Conservation (phyloP, 1,140 invertebrate genomes). For the Drosophila bifasciata region DNA sequence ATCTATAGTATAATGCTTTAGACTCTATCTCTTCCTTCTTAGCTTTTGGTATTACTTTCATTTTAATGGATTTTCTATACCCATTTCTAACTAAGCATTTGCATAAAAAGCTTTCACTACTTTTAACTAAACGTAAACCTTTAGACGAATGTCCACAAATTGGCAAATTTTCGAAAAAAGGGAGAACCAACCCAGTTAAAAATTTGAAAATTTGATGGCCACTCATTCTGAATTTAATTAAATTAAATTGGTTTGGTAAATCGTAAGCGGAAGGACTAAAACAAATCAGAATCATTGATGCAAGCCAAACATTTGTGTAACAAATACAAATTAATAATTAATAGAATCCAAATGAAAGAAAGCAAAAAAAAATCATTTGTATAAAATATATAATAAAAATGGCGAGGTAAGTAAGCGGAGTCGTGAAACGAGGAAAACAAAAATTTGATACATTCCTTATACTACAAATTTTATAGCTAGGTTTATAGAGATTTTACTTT, state of each 20-base stretch:
- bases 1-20: slow-evolving; percentile 28
- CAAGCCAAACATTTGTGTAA: slow-evolving; percentile 41
- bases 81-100: slow-evolving; percentile 60
- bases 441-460: slow-evolving; percentile 65
- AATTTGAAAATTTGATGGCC: slow-evolving; percentile 41
- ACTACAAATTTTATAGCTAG: slow-evolving; percentile 71
- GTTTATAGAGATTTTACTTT: slow-evolving; percentile 39
- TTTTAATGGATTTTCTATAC: slow-evolving; percentile 26
- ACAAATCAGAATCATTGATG: slow-evolving; percentile 18
- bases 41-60: slow-evolving; percentile 23
- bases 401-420: slow-evolving; percentile 78
- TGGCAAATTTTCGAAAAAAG: slow-evolving; percentile 22
- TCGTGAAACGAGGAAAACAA: slow-evolving; percentile 38
- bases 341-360: slow-evolving; percentile 25
- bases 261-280: slow-evolving; percentile 44
- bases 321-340: slow-evolving; percentile 44
- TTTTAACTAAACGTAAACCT: slow-evolving; percentile 60
- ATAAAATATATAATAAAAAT: slow-evolving; percentile 51
- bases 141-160: slow-evolving; percentile 49
- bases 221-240: slow-evolving; percentile 13
- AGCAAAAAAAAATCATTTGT: slow-evolving; percentile 34
- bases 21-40: slow-evolving; percentile 5
- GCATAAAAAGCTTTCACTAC: slow-evolving; percentile 68
- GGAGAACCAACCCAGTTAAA: slow-evolving; percentile 16
- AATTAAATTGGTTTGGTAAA: slow-evolving; percentile 69